phyloP scores from a whole-genome alignment of 53 echinoderm and acorn worm genomes.

The Mesocentrotus franciscanus region DNA sequence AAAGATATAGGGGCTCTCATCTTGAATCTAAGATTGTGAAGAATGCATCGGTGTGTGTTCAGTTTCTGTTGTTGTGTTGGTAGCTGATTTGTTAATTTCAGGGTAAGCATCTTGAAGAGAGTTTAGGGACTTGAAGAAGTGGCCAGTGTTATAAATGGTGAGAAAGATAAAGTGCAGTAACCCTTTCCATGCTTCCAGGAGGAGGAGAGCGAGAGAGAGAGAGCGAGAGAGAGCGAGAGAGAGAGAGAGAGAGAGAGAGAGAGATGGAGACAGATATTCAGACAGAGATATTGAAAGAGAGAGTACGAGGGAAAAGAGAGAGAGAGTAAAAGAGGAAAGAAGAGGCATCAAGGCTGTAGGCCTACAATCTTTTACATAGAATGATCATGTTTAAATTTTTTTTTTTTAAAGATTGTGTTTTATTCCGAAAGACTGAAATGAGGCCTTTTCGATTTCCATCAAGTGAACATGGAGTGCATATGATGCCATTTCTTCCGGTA shows the following conservation, averaged over 20 bases:
- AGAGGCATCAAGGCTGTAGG: not conserved
- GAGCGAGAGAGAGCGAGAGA: not conserved
- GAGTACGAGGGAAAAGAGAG: not conserved
- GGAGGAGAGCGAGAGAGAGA: too few species aligned
- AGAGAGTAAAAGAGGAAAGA: not conserved
- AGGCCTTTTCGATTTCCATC: not conserved
- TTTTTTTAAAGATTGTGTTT: not conserved
- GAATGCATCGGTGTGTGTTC: slow-evolving; percentile 1
- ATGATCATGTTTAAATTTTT: too few species aligned
- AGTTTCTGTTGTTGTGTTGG: slow-evolving; percentile 46
- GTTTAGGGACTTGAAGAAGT: not conserved
- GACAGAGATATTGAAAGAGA: too few species aligned
- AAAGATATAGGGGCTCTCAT: not conserved
- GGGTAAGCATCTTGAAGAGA: not conserved
- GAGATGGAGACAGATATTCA: not conserved
- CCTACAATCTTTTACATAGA: too few species aligned
- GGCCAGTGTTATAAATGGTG: not conserved
- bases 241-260: not conserved
- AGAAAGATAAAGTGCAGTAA: slow-evolving; percentile 11
- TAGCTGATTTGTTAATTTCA: slow-evolving; percentile 24
- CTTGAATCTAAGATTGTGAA: not conserved
- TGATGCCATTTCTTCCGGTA: slow-evolving; percentile 43
- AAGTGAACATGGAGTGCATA: not conserved
- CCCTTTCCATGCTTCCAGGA: not conserved
- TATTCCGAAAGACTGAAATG: not conserved